Conservation (phyloP, 2,113 vertebrate species). For the Rhinopomastus cyanomelas region DNA sequence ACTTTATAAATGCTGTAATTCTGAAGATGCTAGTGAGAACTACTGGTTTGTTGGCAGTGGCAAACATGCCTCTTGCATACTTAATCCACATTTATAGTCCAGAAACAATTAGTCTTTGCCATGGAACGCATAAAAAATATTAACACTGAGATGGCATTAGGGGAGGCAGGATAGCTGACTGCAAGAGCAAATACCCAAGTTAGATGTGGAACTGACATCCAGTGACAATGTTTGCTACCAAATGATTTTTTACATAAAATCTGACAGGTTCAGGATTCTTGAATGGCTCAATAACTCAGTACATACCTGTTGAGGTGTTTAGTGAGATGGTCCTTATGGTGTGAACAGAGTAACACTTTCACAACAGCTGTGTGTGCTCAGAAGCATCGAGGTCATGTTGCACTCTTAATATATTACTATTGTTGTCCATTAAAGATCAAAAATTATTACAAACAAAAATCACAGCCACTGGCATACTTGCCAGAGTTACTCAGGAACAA, state of each 20-base stretch:
- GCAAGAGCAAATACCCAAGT: conserved; percentile 3
- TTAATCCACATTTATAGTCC: conserved; percentile 70
- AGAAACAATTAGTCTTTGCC: conserved; percentile 73
- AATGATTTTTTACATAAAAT: conserved; percentile 13
- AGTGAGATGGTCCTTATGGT: conserved; percentile 30
- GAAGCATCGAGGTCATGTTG: conserved; percentile 34
- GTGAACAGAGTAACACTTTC: conserved; percentile 57
- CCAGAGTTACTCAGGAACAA: conserved; percentile 40
- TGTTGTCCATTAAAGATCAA: conserved; percentile 59
- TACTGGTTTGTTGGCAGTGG: conserved; percentile 77
- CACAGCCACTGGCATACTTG: neutral
- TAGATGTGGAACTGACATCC: conserved; percentile 31
- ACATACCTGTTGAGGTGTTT: conserved; percentile 64
- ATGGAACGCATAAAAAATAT: conserved; percentile 71
- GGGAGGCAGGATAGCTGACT: conserved; percentile 16
- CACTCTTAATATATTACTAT: conserved; percentile 49
- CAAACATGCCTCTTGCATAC: conserved; percentile 75
- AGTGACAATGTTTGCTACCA: neutral
- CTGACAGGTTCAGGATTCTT: conserved; percentile 18
- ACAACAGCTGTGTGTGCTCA: conserved; percentile 52
- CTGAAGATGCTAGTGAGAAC: conserved; percentile 81
- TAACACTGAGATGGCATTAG: conserved; percentile 59
- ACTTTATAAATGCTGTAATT: conserved; percentile 83
- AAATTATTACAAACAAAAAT: conserved; percentile 50
- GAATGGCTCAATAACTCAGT: conserved; percentile 26